Base-by-base conservation (phyloP, 1,140 invertebrate genomes). In the Oncopodura yosiiana region DNA sequence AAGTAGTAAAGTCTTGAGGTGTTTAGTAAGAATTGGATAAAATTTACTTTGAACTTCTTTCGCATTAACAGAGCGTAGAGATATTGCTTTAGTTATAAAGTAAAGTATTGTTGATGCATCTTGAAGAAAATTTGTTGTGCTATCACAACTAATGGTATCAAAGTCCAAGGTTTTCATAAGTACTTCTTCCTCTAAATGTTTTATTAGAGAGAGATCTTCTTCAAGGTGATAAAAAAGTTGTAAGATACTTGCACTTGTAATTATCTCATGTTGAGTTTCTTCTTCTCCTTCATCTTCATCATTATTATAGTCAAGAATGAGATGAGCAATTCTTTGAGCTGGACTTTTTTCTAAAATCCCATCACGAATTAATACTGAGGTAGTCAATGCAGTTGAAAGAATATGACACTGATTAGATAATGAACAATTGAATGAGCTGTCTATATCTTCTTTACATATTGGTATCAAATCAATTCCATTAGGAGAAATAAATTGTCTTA, bases 401-500 rank as follows among this genome's bases (percentile, higher is more conserved):
- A n/a, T n/a, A n/a, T n/a, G n/a, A n/a, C n/a, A n/a, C n/a, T n/a
- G n/a, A n/a, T n/a, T n/a, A n/a, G n/a, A n/a, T n/a, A n/a, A n/a
- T n/a, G n/a, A n/a, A n/a, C n/a, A n/a, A n/a, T n/a, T n/a, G n/a
- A n/a, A n/a, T n/a, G n/a, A n/a, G n/a, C n/a, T n/a, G n/a, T n/a
- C n/a, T n/a, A n/a, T n/a, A n/a, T n/a, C n/a, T n/a, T n/a, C n/a
- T n/a, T n/a, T n/a, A n/a, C n/a, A n/a, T n/a, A n/a, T n/a, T n/a
- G n/a, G n/a, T n/a, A n/a, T 34, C n/a, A 34, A 23, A 1, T 34
- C 36, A 24, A 49, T 37, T 37, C 46, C 46, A 24, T 49, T 34
- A 14, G 46, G 46, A 37, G 46, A 14, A 37, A 49, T 49, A 34
- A 37, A 49, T 49, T 49, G 32, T 37, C 26, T 38, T 14, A 49